A percentile compares a stretch with the other conserved stretches of the same genome.
Conservation (phyloP, 2,797 vertebrate genomes). For the Enteromius treurensis region DNA sequence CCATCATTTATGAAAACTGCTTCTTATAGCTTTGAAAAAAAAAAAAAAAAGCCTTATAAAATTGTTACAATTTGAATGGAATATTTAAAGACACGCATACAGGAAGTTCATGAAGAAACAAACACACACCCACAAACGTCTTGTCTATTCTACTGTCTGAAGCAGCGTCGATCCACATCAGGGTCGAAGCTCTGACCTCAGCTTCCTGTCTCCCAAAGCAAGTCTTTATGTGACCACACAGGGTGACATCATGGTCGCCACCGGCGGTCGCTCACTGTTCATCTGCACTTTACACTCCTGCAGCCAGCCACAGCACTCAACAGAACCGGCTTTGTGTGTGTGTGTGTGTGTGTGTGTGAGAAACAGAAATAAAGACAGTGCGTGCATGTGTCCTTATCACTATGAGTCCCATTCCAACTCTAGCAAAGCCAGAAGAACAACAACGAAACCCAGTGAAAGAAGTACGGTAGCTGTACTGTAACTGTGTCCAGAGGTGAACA, state of each 20-base stretch:
- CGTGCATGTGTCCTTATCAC: constrained; percentile 27
- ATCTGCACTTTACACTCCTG: constrained; percentile 14
- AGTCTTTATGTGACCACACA: constrained; percentile 65
- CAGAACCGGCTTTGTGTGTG: constrained; percentile 53
- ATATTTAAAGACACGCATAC: constrained; percentile 22
- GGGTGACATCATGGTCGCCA: constrained; percentile 54
- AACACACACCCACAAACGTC: constrained; percentile 9
- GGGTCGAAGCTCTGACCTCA: constrained; percentile 71
- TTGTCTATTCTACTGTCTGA: constrained; percentile 65
- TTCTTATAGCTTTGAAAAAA: too few relatives aligned
- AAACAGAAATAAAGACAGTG: neutral
- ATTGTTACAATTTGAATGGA: neutral
- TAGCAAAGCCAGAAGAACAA: constrained; percentile 49
- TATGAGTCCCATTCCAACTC: constrained; percentile 46
- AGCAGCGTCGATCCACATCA: constrained; percentile 69
- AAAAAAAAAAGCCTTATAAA: neutral
- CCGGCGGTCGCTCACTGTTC: constrained; percentile 38
- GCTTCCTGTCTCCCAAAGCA: constrained; percentile 76
- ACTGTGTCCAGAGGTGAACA: constrained; percentile 63
- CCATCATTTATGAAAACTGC: neutral
- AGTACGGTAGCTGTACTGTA: constrained; percentile 17
- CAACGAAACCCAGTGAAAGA: constrained; percentile 41
- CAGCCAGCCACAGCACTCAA: constrained; percentile 27
- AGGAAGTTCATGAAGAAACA: constrained; percentile 20
- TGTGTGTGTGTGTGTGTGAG: neutral